phyloP scores from a whole-genome alignment of 2,113 vertebrate species.

The Gasterosteus nipponicus region DNA sequence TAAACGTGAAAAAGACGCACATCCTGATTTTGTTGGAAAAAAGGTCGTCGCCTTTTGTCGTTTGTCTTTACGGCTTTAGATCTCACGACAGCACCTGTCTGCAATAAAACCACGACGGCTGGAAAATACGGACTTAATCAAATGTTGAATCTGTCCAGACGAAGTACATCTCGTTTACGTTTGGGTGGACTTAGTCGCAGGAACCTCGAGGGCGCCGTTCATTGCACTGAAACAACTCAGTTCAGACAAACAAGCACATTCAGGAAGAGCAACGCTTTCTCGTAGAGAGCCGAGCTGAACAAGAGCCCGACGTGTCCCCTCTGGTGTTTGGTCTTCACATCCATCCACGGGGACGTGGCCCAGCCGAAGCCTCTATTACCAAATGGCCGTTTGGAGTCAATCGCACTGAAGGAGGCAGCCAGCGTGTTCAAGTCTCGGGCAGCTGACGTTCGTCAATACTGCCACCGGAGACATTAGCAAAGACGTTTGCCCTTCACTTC shows the following conservation, averaged over 20 bases:
- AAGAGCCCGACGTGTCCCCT: not conserved
- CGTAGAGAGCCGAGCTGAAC: not conserved
- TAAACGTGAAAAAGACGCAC: too few relatives aligned
- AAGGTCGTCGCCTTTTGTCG: not conserved
- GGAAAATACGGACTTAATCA: not conserved
- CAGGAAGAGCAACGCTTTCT: not conserved
- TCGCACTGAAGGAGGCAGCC: constrained; percentile 29
- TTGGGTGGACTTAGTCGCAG: too few relatives aligned
- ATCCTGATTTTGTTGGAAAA: too few relatives aligned
- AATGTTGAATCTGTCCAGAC: not conserved
- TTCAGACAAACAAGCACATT: not conserved
- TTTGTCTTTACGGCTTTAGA: not conserved
- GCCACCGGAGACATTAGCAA: constrained; percentile 50
- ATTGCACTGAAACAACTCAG: too few relatives aligned
- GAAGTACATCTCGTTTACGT: too few relatives aligned
- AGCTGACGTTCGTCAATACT: constrained; percentile 48
- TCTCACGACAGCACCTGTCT: not conserved
- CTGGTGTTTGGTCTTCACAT: not conserved
- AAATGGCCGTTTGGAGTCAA: constrained; percentile 52
- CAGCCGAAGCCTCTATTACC: constrained; percentile 48
- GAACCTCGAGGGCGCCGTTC: too few relatives aligned
- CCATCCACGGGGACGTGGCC: constrained; percentile 26
- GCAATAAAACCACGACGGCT: not conserved
- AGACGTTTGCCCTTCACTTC: constrained; percentile 51
- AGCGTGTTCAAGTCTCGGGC: constrained; percentile 31